Percentiles rank a stretch among this genome's conserved stretches.
phyloP scores from a whole-genome alignment of 1,140 invertebrate genomes.

The Phymorhynchus buccinoides region DNA sequence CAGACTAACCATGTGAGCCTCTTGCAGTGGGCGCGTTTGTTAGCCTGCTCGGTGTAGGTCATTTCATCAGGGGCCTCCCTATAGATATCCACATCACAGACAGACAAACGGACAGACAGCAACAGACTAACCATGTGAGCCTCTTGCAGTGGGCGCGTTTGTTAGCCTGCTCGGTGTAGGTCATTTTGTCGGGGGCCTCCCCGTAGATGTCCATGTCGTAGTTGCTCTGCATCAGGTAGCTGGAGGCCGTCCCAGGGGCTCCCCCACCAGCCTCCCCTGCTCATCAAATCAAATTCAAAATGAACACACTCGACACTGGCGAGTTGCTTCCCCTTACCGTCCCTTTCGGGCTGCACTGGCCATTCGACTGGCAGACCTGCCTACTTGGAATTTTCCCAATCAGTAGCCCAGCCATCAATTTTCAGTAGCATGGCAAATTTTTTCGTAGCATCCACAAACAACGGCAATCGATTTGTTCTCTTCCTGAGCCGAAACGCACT shows the following conservation, averaged over 20 bases:
- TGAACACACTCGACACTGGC: too few relatives aligned
- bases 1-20: constrained; percentile 80
- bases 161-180: constrained; percentile 74
- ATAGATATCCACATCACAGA: constrained; percentile 71
- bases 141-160: constrained; percentile 84
- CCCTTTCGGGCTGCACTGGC: too few relatives aligned
- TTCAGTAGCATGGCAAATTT: too few relatives aligned
- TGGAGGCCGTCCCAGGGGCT: constrained; percentile 67
- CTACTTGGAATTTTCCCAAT: too few relatives aligned
- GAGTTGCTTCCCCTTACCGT: too few relatives aligned
- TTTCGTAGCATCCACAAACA: too few relatives aligned
- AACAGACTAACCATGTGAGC: constrained; percentile 78
- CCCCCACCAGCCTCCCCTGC: constrained; percentile 57
- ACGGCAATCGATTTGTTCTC: too few relatives aligned
- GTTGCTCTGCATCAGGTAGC: constrained; percentile 68
- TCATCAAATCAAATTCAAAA: too few relatives aligned
- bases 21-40: constrained; percentile 84
- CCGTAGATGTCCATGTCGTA: constrained; percentile 75
- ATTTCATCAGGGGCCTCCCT: too few relatives aligned
- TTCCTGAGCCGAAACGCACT: too few relatives aligned
- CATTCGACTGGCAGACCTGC: too few relatives aligned
- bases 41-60: constrained; percentile 86
- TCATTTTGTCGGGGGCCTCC: constrained; percentile 76
- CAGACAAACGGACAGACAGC: neutral
- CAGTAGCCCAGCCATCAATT: too few relatives aligned